Evolutionary conservation across 2,888 invertebrate genomes (phyloP).

Genomic region (Pristionchus entomophagus): DNA sequence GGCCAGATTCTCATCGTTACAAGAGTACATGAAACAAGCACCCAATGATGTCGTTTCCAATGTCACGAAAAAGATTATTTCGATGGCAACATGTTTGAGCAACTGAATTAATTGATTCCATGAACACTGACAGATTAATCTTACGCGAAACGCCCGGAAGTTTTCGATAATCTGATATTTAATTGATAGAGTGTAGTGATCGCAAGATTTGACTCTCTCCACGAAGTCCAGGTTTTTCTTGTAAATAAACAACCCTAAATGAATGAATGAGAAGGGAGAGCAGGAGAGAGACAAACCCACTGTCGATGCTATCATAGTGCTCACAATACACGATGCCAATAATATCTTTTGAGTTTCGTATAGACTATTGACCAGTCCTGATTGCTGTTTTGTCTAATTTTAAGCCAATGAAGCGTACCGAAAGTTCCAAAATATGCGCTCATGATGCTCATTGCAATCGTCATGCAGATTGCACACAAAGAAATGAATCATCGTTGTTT

Average conservation of each 20-base stretch:
- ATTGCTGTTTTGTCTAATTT: too few species aligned
- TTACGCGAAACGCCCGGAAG: background rate
- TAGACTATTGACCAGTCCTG: background rate
- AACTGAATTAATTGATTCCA: background rate
- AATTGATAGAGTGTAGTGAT: background rate
- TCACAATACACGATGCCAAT: background rate
- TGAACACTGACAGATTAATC: background rate
- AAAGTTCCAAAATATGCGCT: background rate
- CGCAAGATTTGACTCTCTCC: background rate
- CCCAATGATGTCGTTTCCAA: background rate
- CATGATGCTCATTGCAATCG: background rate
- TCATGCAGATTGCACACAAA: background rate
- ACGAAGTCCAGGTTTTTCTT: background rate
- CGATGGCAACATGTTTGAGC: background rate
- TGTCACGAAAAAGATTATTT: background rate
- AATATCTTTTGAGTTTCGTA: background rate
- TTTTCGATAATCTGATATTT: background rate
- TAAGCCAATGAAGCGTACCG: background rate
- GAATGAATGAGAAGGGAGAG: too few species aligned
- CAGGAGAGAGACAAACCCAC: background rate
- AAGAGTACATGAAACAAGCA: background rate
- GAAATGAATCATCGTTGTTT: background rate
- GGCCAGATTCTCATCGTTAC: background rate
- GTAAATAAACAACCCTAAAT: background rate
- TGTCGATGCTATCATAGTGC: background rate